These are phyloP conservation scores for Octonoba sinensis DNA, from an alignment of 2,888 invertebrate species.

Conservation along the genomic window DNA sequence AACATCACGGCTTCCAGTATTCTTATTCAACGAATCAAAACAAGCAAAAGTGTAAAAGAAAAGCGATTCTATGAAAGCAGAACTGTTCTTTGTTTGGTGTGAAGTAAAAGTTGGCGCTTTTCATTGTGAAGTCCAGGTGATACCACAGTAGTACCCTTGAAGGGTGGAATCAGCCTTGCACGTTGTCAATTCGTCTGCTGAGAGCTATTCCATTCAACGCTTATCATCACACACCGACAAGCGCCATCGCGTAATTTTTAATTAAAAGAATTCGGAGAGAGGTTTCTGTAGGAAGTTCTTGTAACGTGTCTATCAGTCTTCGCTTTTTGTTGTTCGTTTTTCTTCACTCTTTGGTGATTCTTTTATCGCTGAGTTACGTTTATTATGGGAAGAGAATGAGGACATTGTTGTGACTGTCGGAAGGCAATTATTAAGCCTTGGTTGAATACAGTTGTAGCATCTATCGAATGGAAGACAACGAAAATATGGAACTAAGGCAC, in stretches of 20 bases:
- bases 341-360: conserved; percentile 16
- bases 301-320: conserved; percentile 4
- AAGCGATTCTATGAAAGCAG: conserved; percentile 18
- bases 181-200: conserved; percentile 15
- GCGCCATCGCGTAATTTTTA: conserved; percentile 24
- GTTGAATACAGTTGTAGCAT: no score
- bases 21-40: conserved; percentile 12
- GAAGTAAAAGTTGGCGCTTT: conserved; percentile 22
- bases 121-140: conserved; percentile 1
- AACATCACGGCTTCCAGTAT: not conserved
- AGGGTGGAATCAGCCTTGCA: conserved; percentile 40
- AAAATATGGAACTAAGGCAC: no score
- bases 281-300: conserved; percentile 15
- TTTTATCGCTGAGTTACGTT: conserved; percentile 13
- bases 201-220: not conserved
- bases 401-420: conserved; percentile 38
- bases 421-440: conserved; percentile 22
- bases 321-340: conserved; percentile 16
- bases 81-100: conserved; percentile 22
- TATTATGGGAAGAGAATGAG: conserved; percentile 12
- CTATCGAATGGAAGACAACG: no score
- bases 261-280: conserved; percentile 23
- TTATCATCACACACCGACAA: conserved; percentile 7
- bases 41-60: conserved; percentile 14
- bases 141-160: conserved; percentile 37